Evolutionary conservation across 2,113 vertebrate species (phyloP).

Genomic region (Cichladusa arquata): DNA sequence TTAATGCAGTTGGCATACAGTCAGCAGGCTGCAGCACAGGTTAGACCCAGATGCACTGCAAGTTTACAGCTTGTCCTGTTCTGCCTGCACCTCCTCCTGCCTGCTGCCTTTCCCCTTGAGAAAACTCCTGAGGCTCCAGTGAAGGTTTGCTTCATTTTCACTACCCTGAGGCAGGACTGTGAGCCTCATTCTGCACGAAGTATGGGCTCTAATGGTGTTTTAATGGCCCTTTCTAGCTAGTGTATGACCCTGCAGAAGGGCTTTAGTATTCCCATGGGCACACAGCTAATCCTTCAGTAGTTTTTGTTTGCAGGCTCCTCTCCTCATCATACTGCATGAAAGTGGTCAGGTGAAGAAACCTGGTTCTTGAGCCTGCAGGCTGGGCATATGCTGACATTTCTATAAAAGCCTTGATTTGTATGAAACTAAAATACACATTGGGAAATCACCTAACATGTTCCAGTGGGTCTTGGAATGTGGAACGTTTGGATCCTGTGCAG

Average conservation of each 20-base stretch:
- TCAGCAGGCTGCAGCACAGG: background rate
- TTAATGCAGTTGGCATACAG: background rate
- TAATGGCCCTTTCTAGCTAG: background rate
- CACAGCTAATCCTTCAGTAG: background rate
- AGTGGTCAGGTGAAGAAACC: background rate
- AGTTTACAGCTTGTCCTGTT: background rate
- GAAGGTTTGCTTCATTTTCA: background rate
- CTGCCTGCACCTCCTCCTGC: background rate
- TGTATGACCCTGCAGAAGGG: background rate
- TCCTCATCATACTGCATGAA: fast-evolving
- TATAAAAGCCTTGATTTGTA: background rate
- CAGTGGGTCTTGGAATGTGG: background rate
- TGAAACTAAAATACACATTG: background rate
- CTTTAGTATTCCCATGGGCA: background rate
- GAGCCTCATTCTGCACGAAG: background rate
- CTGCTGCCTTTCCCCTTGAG: background rate
- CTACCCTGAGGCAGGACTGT: background rate
- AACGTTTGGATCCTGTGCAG: background rate
- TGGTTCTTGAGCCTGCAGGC: background rate
- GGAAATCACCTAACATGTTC: background rate
- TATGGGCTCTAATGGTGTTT: background rate
- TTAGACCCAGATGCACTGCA: background rate
- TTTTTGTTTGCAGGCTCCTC: background rate
- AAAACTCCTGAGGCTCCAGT: background rate
- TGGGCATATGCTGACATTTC: background rate